Conservation (phyloP, 1,140 invertebrate genomes). For the Drosophila guanche region DNA sequence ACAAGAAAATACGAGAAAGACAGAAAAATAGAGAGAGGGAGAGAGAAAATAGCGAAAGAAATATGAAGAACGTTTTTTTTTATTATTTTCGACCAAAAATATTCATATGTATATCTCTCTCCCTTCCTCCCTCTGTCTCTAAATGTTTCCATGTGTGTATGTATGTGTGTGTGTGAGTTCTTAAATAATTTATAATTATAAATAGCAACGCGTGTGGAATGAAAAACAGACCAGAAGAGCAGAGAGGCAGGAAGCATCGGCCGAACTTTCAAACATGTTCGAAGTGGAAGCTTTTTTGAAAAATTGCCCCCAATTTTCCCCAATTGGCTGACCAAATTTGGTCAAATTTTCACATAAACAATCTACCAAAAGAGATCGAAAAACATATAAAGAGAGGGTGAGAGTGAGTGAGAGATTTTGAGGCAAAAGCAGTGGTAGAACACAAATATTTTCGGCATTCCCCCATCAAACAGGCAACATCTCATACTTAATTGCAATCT, state of each 20-base stretch:
- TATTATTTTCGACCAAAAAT: conserved; percentile 18
- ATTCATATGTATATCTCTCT: conserved; percentile 1
- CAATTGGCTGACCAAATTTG: conserved; percentile 73
- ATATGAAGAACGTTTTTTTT: conserved; percentile 36
- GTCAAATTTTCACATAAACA: conserved; percentile 72
- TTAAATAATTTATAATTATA: conserved; percentile 74
- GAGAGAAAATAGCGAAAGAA: conserved; percentile 3
- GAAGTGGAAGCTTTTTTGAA: conserved; percentile 45
- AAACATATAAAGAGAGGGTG: not conserved
- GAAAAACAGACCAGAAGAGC: conserved; percentile 22
- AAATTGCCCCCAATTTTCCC: conserved; percentile 17
- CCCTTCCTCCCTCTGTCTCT: not conserved
- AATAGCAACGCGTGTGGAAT: conserved; percentile 74
- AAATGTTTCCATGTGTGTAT: conserved; percentile 7
- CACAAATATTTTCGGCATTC: conserved; percentile 16
- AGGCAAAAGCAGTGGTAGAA: not conserved
- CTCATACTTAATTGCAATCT: conserved; percentile 64
- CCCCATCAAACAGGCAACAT: conserved; percentile 24
- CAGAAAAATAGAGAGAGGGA: not conserved
- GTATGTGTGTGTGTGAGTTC: conserved; percentile 42
- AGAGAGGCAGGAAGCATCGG: conserved; percentile 6
- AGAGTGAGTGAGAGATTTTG: not conserved
- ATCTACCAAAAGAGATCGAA: conserved; percentile 12
- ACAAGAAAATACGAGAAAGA: not conserved
- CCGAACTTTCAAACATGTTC: conserved; percentile 46